Conservation (phyloP, 2,113 vertebrate genomes). For the Osmerus mordax region DNA sequence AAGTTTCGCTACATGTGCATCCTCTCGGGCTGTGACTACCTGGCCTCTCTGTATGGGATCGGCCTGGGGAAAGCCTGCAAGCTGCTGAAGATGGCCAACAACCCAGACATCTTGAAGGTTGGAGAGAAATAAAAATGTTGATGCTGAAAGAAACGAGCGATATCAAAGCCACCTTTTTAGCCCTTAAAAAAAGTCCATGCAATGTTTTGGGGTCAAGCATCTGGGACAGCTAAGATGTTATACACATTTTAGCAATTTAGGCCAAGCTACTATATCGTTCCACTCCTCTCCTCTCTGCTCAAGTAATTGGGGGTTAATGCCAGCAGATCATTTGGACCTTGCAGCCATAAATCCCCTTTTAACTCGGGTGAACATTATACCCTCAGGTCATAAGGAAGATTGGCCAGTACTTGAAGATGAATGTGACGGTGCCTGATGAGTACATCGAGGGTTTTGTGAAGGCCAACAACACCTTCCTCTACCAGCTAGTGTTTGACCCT, state of each 20-base stretch:
- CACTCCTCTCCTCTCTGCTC: no score
- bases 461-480: constrained; percentile 95
- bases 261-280: no score
- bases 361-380: background rate
- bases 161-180: no score
- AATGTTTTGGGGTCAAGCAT: no score
- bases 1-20: constrained; percentile 99
- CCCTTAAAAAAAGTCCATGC: no score
- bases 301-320: no score
- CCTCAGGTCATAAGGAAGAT: constrained; percentile 93
- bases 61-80: constrained; percentile 95
- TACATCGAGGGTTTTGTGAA: constrained; percentile 87
- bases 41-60: constrained; percentile 90
- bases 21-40: constrained; percentile 97
- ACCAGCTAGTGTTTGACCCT: constrained; percentile 95
- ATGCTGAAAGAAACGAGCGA: no score
- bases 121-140: constrained; percentile 9
- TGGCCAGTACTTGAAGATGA: constrained; percentile 94
- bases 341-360: background rate
- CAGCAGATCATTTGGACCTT: no score
- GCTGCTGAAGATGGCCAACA: constrained; percentile 84
- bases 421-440: constrained; percentile 81
- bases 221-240: no score
- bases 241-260: no score
- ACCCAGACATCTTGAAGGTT: constrained; percentile 93